Percentiles rank a stretch among this genome's conserved stretches.
Evolutionary conservation across 2,888 invertebrate genomes (phyloP).

Genomic region (Meteorus cinctellus): DNA sequence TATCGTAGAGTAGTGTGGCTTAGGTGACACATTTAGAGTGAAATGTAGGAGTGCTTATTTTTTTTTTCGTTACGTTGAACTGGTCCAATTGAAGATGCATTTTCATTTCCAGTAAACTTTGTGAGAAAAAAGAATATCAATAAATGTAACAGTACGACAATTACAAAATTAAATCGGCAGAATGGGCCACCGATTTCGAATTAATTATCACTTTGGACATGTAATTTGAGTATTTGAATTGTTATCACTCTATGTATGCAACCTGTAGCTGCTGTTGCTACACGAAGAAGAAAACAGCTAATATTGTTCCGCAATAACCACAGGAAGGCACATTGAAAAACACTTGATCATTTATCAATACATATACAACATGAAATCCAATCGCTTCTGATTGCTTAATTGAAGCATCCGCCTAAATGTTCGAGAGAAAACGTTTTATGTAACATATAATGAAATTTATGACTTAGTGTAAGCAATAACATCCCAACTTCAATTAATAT

Average conservation of each 20-base stretch:
- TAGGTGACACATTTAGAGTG: slow-evolving; percentile 34
- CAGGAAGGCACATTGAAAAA: background rate
- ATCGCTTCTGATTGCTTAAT: slow-evolving; percentile 35
- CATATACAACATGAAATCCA: slow-evolving; percentile 26
- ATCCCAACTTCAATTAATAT: background rate
- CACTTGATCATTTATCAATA: background rate
- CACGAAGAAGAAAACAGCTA: background rate
- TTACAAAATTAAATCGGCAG: slow-evolving; percentile 31
- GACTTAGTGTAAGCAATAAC: background rate
- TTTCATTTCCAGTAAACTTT: slow-evolving; percentile 8
- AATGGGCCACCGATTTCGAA: slow-evolving; percentile 34
- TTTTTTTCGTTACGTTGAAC: slow-evolving; percentile 49
- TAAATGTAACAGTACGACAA: background rate
- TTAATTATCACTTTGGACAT: background rate
- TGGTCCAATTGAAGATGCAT: slow-evolving; percentile 42
- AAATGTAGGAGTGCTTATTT: slow-evolving; percentile 42
- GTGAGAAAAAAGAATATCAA: background rate
- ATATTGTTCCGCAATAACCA: background rate
- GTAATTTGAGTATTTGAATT: slow-evolving; percentile 25
- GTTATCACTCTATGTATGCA: slow-evolving; percentile 17
- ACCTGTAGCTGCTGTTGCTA: slow-evolving; percentile 21
- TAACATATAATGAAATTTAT: background rate
- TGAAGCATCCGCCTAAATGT: slow-evolving; percentile 21
- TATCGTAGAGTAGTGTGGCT: slow-evolving; percentile 53
- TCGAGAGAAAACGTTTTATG: background rate